A percentile compares a stretch with the other conserved stretches of the same genome.
Conservation (phyloP, 2,797 vertebrate species). For the Notoglanidium macrostoma region DNA sequence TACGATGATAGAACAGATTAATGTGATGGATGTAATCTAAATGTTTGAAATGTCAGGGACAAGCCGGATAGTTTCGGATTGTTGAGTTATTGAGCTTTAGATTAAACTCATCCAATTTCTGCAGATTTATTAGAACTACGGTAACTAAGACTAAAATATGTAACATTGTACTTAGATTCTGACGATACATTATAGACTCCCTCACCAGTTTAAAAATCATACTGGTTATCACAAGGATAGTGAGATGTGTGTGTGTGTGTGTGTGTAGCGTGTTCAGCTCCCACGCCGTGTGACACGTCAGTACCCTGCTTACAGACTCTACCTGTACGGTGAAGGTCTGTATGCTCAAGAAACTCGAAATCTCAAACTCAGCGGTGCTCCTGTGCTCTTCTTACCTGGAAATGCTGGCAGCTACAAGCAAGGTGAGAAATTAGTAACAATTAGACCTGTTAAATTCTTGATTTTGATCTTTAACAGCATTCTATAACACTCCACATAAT, state of each 20-base stretch:
- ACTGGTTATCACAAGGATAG: neutral
- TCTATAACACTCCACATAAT: neutral
- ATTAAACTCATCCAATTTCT: neutral
- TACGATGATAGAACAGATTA: neutral
- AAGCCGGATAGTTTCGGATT: neutral
- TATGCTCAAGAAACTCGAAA: slow-evolving; percentile 88
- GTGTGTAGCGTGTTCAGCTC: slow-evolving; percentile 85
- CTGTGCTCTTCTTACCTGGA: slow-evolving; percentile 95
- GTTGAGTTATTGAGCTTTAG: neutral
- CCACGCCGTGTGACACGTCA: slow-evolving; percentile 83
- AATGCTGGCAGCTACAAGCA: slow-evolving; percentile 97
- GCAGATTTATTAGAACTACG: neutral
- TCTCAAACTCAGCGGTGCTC: slow-evolving; percentile 87
- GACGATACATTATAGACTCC: neutral
- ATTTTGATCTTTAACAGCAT: neutral
- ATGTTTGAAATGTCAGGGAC: neutral
- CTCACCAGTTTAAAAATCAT: neutral
- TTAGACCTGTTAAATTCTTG: neutral
- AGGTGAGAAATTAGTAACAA: slow-evolving; percentile 70
- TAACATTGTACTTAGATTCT: neutral
- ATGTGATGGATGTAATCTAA: neutral
- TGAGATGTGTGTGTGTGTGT: neutral
- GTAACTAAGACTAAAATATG: neutral
- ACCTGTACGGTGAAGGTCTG: slow-evolving; percentile 91
- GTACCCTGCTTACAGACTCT: slow-evolving; percentile 91